Evolutionary conservation across 2,797 vertebrate species (phyloP).

Genomic region (Leuciscus waleckii): DNA sequence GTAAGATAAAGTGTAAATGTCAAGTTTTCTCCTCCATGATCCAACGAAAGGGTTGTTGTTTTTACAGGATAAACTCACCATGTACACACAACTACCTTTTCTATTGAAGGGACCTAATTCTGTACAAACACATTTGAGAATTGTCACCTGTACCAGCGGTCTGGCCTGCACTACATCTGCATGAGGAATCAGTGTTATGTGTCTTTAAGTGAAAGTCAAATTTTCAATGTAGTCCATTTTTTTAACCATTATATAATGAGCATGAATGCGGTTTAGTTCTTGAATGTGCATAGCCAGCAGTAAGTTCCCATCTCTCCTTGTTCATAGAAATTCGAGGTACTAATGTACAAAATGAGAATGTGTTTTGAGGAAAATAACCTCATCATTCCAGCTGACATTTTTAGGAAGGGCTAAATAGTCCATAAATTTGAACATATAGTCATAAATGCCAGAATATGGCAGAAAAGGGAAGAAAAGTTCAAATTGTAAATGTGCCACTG

Average conservation of each 20-base stretch:
- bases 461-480: constrained; percentile 70
- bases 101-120: neutral
- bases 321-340: constrained; percentile 70
- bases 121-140: neutral
- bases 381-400: constrained; percentile 72
- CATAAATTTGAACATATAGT: constrained; percentile 75
- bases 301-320: constrained; percentile 14
- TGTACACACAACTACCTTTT: neutral
- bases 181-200: neutral
- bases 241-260: neutral
- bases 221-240: neutral
- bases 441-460: constrained; percentile 71
- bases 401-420: constrained; percentile 75
- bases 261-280: constrained; percentile 24
- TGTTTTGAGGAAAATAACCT: constrained; percentile 67
- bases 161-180: neutral
- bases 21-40: constrained; percentile 1
- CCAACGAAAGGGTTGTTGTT: neutral
- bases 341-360: constrained; percentile 65
- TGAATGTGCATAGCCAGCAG: constrained; percentile 25
- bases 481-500: constrained; percentile 68
- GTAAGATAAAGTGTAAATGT: neutral
- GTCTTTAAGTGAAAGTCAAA: neutral
- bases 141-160: neutral
- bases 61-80: constrained; percentile 28